Evolutionary conservation across 2,113 vertebrate genomes (phyloP), one percentile per base, ranked within the genome.

Genomic region (Kryptolebias marmoratus): DNA sequence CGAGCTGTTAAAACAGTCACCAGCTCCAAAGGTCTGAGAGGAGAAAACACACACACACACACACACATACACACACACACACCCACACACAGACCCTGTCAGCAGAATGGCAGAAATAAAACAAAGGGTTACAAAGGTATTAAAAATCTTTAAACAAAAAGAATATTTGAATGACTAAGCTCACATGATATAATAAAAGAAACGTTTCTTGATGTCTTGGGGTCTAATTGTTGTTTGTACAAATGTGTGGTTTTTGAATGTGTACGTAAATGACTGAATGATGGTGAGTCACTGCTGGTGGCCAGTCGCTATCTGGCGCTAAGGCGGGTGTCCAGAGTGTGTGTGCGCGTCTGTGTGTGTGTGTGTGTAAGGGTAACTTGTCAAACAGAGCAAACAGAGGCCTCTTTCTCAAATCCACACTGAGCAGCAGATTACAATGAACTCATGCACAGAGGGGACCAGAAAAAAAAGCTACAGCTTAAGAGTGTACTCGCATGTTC

Each of bases 291-390:
- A 90, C 71, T 79, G 75, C 81, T 80, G 83, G 82, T 83, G 87
- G 88, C 82, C 85, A 83, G 84, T 90, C 54, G 66, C 85, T 87
- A 83, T 89, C 87, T 91, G 87, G 81, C 88, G 89, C 88, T 73
- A 88, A 87, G 90, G 90, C 81, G 86, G 80, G 80, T 81, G 86
- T 87, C 76, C 83, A 64, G 68, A 61, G 66, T 52, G 73, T 62
- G 75, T 71, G 60, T 76, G n/a, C 76, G 71, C 72, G 66, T 57
- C 71, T 57, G 68, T 62, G 52, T 52, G 56, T 48, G 53, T 69
- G 62, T 75, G 15, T 66, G 60, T 71, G 74, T 75, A 70, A 64
- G 80, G 71, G 83, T 84, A 83, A 82, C 80, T 85, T 68, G 81
- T 90, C 83, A 85, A 73, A 89, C 77, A 66, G 22, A 22, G 73